Conservation (phyloP, 2,113 vertebrate genomes). For the Synodontis membranacea region DNA sequence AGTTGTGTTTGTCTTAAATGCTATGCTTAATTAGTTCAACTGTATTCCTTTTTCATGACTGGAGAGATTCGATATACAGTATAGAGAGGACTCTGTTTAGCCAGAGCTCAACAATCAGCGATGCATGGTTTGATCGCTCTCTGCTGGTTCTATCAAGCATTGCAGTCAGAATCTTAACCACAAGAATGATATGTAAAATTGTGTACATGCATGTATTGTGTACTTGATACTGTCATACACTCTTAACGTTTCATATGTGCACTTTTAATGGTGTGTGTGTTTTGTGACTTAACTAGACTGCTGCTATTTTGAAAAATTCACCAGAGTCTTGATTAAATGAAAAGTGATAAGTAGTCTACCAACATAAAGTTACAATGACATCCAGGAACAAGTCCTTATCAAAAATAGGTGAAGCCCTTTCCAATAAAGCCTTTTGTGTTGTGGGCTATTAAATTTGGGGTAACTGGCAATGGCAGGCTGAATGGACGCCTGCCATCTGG, state of each 20-base stretch:
- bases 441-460: neutral
- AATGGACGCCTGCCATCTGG: too few relatives aligned
- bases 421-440: neutral
- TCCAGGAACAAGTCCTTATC: neutral
- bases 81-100: neutral
- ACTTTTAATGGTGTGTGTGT: neutral
- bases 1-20: neutral
- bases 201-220: neutral
- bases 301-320: neutral
- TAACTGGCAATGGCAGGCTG: neutral
- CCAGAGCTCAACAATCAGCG: neutral
- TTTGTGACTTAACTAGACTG: neutral
- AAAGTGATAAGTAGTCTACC: neutral
- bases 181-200: neutral
- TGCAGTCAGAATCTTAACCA: neutral
- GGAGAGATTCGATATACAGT: neutral
- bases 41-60: neutral
- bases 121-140: neutral
- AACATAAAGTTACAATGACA: neutral
- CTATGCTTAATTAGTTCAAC: neutral
- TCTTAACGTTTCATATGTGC: neutral
- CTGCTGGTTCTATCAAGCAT: conserved; percentile 23
- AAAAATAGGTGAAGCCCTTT: neutral
- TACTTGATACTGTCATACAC: neutral
- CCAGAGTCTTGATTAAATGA: neutral